Base-by-base conservation (phyloP, 1,140 invertebrate genomes). In the Micrasema longulum region DNA sequence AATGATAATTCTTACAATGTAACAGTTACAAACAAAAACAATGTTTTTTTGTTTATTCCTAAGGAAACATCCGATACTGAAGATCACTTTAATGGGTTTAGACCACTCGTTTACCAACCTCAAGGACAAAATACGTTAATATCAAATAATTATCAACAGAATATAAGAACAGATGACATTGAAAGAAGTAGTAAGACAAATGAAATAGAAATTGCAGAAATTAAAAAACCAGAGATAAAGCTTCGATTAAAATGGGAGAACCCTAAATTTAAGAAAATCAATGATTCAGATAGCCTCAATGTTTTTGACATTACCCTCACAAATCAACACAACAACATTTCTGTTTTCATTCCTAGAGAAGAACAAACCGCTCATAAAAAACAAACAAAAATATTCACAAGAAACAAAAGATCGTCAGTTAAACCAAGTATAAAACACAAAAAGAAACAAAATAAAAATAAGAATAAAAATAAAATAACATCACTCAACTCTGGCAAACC, bases 301-400 rank as follows among this genome's bases (percentile, higher is more conserved):
- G 23, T 55, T 1, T 69, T 60, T 20, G 53, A 69, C 31, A 47
- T 69, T 1, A 62, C 41, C n/a, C n/a, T 69, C 3, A 60, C 67
- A 0, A 41, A 69, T 57, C 31, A 57, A 43, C 23, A 57, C 16
- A 69, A 31, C 11, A 55, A 52, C 14, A 20, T 69, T 9, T 69
- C 52, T 1, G 45, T 69, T 1, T 47, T 47, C 35, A 63, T 63
- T 45, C 60, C 60, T 16, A 18, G 38, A 41, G n/a, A 55, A 7
- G 23, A 36, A 9, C 5, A 10, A 2, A 16, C 18, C 20, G 0
- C 6, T 14, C 2, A 31, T 26, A 22, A 55, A 35, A 55, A 36
- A 16, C 26, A 3, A 31, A 55, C 22, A 55, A 36, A 6, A 11
- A 3, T 18, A 48, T 7, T 45, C 16, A 11, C 14, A 48, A 20